These are phyloP conservation scores for Coregonus sp. DNA, from an alignment of 2,797 vertebrate species.

Conservation along the genomic window DNA sequence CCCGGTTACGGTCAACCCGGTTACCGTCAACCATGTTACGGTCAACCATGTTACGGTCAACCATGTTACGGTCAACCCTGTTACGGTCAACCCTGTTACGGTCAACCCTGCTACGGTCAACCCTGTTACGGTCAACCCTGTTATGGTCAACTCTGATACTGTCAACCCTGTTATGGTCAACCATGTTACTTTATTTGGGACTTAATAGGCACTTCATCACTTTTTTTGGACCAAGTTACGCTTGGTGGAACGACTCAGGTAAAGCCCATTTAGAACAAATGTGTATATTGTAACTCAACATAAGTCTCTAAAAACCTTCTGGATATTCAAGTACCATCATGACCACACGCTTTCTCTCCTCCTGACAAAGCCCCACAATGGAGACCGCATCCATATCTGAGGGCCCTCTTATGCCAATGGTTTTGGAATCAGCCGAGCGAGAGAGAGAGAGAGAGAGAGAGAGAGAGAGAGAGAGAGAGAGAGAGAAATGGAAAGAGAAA, in stretches of 20 bases:
- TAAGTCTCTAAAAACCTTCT: slow-evolving; percentile 38
- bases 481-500: background rate
- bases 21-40: too few species aligned
- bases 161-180: too few species aligned
- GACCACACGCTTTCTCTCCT: slow-evolving; percentile 47
- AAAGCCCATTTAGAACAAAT: background rate
- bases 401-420: slow-evolving; percentile 38
- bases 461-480: slow-evolving; percentile 5
- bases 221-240: too few species aligned
- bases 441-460: slow-evolving; percentile 30
- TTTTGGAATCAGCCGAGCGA: slow-evolving; percentile 26
- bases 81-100: too few species aligned
- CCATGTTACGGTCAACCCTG: too few species aligned
- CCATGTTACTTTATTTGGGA: background rate
- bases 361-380: slow-evolving; percentile 49
- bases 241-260: too few species aligned
- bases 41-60: too few species aligned
- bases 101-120: too few species aligned
- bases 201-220: too few species aligned
- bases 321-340: slow-evolving; percentile 39
- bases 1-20: too few species aligned
- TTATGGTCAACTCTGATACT: too few species aligned
- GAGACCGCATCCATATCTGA: slow-evolving; percentile 41
- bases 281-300: background rate
- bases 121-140: too few species aligned